Conservation (phyloP, 2,888 invertebrate species). For the Meandrusa payeni region DNA sequence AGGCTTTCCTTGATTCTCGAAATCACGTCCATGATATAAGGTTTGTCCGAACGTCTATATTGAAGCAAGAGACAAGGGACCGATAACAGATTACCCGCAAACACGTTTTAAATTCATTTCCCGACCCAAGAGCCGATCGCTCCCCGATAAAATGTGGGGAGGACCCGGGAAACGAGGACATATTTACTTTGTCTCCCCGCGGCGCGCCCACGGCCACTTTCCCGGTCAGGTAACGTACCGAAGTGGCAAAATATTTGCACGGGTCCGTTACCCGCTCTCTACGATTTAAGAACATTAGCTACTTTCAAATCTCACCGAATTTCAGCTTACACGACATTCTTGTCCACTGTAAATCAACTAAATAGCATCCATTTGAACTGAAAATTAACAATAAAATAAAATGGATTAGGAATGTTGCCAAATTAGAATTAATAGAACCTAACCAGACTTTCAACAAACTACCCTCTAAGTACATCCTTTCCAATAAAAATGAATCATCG, state of each 20-base stretch:
- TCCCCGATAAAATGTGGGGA: slow-evolving; percentile 79
- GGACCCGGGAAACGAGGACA: slow-evolving; percentile 73
- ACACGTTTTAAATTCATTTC: slow-evolving; percentile 81
- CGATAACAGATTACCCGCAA: slow-evolving; percentile 82
- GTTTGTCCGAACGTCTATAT: slow-evolving; percentile 71
- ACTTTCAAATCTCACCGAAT: slow-evolving; percentile 52
- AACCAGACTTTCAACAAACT: too few relatives aligned
- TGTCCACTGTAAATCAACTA: too few relatives aligned
- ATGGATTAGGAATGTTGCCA: too few relatives aligned
- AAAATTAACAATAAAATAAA: too few relatives aligned
- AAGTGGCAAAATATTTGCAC: slow-evolving; percentile 78
- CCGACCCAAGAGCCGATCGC: slow-evolving; percentile 78
- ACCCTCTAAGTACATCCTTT: too few relatives aligned
- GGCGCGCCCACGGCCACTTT: slow-evolving; percentile 68
- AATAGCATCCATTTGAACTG: too few relatives aligned
- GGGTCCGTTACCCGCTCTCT: slow-evolving; percentile 67
- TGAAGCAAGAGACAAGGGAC: slow-evolving; percentile 77
- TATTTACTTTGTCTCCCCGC: slow-evolving; percentile 78
- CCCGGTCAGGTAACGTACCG: slow-evolving; percentile 74
- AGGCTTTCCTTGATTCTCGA: slow-evolving; percentile 40
- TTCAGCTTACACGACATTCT: slow-evolving; percentile 28
- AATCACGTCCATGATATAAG: slow-evolving; percentile 65
- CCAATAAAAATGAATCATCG: too few relatives aligned
- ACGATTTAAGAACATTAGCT: slow-evolving; percentile 72
- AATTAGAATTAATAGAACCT: too few relatives aligned